Evolutionary conservation across 2,113 vertebrate species (phyloP).

Genomic region (Haemorhous mexicanus): DNA sequence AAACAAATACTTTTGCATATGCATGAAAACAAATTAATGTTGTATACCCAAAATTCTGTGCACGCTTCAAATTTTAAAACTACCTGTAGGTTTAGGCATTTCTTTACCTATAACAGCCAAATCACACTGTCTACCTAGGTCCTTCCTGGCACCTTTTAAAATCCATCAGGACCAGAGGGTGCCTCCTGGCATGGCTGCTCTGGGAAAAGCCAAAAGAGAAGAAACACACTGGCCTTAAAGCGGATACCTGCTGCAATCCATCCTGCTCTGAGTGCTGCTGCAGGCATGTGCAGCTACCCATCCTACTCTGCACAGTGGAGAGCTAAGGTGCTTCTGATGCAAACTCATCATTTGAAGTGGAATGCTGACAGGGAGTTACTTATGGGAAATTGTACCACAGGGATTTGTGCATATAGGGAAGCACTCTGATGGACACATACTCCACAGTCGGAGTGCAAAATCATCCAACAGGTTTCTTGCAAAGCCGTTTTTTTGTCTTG

Average conservation of each 20-base stretch:
- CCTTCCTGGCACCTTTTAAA: neutral
- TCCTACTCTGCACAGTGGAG: neutral
- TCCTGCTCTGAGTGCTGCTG: neutral
- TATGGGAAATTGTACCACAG: neutral
- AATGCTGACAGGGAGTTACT: neutral
- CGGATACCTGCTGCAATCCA: neutral
- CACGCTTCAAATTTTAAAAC: neutral
- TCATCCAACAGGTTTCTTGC: neutral
- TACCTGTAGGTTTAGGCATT: neutral
- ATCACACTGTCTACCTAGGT: neutral
- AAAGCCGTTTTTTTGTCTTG: neutral
- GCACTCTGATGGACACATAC: neutral
- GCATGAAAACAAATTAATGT: neutral
- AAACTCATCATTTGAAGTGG: neutral
- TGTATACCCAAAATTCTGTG: neutral
- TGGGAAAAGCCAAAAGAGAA: neutral
- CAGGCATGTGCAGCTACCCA: neutral
- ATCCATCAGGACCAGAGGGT: neutral
- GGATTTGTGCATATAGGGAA: neutral
- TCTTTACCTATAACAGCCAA: neutral
- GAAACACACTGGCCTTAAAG: neutral
- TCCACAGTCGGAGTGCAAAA: neutral
- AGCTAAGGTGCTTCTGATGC: neutral
- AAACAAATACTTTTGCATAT: neutral
- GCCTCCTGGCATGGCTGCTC: neutral